These are phyloP conservation scores for Anaspis maculata DNA, from an alignment of 2,888 invertebrate species.

Conservation along the genomic window DNA sequence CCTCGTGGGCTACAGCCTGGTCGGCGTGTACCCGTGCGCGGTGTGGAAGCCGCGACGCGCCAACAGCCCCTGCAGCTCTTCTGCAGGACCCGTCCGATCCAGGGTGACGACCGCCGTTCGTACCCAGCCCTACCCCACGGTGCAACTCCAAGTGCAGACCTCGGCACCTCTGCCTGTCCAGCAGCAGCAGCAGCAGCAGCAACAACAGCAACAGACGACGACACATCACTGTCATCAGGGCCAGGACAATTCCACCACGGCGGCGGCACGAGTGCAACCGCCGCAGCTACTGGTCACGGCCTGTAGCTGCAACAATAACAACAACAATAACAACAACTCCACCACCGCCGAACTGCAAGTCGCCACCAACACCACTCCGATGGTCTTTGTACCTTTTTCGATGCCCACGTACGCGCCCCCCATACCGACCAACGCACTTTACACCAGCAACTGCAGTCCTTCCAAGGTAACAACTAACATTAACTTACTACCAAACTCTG, in stretches of 20 bases:
- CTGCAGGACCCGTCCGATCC: conserved; percentile 17
- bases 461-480: conserved; percentile 36
- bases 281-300: conserved; percentile 33
- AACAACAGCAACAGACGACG: conserved; percentile 14
- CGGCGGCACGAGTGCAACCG: conserved; percentile 28
- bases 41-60: conserved; percentile 42
- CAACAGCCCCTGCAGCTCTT: conserved; percentile 17
- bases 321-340: conserved; percentile 17
- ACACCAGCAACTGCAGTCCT: conserved; percentile 39
- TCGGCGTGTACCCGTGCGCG: conserved; percentile 49
- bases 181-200: conserved; percentile 13
- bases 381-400: conserved; percentile 45
- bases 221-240: conserved; percentile 9
- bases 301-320: conserved; percentile 35
- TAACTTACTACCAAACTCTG: too few relatives aligned
- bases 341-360: conserved; percentile 19
- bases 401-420: conserved; percentile 42
- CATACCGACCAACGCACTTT: conserved; percentile 36
- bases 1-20: conserved; percentile 47
- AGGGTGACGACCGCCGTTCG: conserved; percentile 13
- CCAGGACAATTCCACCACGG: conserved; percentile 19
- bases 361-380: conserved; percentile 33
- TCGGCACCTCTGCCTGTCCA: conserved; percentile 18
- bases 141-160: conserved; percentile 10
- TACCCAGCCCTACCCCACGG: conserved; percentile 19